A percentile compares a stretch with the other conserved stretches of the same genome.
These are phyloP conservation scores for Procambarus virginalis DNA, from an alignment of 1,140 invertebrate species.

Conservation along the genomic window DNA sequence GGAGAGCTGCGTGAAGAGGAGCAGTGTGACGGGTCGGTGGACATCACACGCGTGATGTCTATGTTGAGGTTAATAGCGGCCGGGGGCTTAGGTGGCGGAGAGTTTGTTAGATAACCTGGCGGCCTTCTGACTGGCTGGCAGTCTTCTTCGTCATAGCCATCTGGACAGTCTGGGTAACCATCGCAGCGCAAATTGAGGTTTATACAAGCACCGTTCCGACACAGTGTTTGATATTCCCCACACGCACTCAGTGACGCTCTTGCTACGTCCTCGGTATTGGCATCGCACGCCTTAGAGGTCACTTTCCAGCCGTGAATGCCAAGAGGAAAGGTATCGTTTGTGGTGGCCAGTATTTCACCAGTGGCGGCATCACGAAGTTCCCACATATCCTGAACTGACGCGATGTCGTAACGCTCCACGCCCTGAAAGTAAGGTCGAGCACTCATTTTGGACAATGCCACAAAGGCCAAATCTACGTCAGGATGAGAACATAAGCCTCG, in stretches of 20 bases:
- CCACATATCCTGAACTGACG: conserved; percentile 12
- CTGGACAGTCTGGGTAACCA: conserved; percentile 55
- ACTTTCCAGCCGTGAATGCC: conserved; percentile 31
- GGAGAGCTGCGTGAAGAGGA: conserved; percentile 23
- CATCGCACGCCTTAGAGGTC: conserved; percentile 18
- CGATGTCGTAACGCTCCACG: conserved; percentile 36
- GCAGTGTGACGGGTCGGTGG: conserved; percentile 37
- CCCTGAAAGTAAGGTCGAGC: conserved; percentile 44
- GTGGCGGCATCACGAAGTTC: conserved; percentile 23
- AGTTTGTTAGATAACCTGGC: conserved; percentile 14
- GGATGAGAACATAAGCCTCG: conserved; percentile 36
- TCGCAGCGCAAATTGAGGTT: conserved; percentile 32
- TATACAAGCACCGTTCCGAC: conserved; percentile 33
- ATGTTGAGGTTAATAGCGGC: conserved; percentile 9
- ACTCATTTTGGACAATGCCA: background rate
- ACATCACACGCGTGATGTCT: conserved; percentile 38
- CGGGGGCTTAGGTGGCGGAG: conserved; percentile 45
- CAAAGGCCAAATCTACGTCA: conserved; percentile 43
- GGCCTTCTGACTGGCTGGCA: conserved; percentile 49
- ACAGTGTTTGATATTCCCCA: background rate
- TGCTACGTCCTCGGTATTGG: background rate
- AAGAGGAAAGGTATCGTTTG: conserved; percentile 5
- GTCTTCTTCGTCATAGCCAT: conserved; percentile 51
- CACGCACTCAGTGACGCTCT: conserved; percentile 29
- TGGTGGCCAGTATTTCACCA: conserved; percentile 29